These are phyloP conservation scores for Diachrysia chrysitis DNA, from an alignment of 2,888 invertebrate genomes.

Conservation along the genomic window DNA sequence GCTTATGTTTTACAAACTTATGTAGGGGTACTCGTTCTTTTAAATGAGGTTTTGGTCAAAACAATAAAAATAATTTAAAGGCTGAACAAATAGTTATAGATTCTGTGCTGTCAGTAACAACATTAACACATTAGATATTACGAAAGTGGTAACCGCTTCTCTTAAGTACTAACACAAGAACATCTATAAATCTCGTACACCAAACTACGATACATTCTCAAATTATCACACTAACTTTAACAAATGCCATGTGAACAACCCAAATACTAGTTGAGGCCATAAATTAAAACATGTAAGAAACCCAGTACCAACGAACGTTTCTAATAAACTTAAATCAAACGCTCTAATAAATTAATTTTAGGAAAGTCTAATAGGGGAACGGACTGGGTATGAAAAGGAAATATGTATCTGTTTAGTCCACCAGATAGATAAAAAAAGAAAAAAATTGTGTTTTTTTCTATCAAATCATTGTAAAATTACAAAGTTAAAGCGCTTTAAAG, in stretches of 20 bases:
- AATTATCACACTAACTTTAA: slow-evolving; percentile 55
- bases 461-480: too few relatives aligned
- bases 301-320: slow-evolving; percentile 34
- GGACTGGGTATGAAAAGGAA: too few relatives aligned
- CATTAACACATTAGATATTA: slow-evolving; percentile 50
- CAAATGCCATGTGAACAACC: slow-evolving; percentile 50
- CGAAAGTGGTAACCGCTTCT: slow-evolving; percentile 58
- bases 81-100: not conserved
- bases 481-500: too few relatives aligned
- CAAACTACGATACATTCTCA: slow-evolving; percentile 58
- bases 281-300: slow-evolving; percentile 53
- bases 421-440: too few relatives aligned
- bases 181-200: slow-evolving; percentile 63
- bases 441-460: too few relatives aligned
- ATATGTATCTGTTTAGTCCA: too few relatives aligned
- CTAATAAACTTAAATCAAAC: slow-evolving; percentile 50
- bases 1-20: too few relatives aligned
- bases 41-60: not conserved
- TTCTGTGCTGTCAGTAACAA: slow-evolving; percentile 18
- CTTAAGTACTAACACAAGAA: slow-evolving; percentile 55
- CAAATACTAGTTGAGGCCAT: slow-evolving; percentile 36
- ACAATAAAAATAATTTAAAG: not conserved
- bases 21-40: not conserved
- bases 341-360: slow-evolving; percentile 43
- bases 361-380: slow-evolving; percentile 18